Conservation (phyloP, 2,797 vertebrate species). For the Anguilla pacifica region DNA sequence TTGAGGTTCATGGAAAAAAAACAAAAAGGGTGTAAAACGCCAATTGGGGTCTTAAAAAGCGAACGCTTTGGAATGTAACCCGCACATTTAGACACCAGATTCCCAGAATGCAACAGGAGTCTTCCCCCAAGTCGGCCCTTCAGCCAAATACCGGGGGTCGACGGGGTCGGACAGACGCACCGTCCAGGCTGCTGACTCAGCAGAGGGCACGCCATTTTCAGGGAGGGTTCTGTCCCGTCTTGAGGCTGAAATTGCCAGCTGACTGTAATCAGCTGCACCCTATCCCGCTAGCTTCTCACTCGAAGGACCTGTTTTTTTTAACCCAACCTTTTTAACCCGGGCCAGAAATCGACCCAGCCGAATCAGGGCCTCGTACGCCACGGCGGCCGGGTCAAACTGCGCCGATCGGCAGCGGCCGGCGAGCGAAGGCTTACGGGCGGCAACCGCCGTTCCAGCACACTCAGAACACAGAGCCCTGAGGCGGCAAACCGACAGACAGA, state of each 20-base stretch:
- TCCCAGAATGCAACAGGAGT: background rate
- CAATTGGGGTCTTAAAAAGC: background rate
- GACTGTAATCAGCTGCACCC: background rate
- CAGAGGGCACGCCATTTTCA: background rate
- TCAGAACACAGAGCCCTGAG: constrained; percentile 29
- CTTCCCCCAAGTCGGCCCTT: background rate
- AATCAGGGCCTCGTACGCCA: background rate
- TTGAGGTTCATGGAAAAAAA: background rate
- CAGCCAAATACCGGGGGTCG: background rate
- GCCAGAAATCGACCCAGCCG: background rate
- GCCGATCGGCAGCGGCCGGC: background rate
- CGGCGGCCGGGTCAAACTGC: background rate
- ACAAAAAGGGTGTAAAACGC: background rate
- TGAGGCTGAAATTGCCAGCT: background rate
- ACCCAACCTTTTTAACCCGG: background rate
- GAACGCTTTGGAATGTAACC: background rate
- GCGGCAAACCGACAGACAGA: constrained; percentile 37
- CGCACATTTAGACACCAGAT: background rate
- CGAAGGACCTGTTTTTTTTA: background rate
- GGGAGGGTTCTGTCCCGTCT: background rate
- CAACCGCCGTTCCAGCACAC: constrained; percentile 56
- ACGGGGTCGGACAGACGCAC: background rate
- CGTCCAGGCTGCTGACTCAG: background rate
- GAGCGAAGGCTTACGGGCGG: constrained; percentile 59
- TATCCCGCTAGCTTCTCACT: background rate